Conservation (phyloP, 1,140 invertebrate genomes). For the Ceratina australensis region DNA sequence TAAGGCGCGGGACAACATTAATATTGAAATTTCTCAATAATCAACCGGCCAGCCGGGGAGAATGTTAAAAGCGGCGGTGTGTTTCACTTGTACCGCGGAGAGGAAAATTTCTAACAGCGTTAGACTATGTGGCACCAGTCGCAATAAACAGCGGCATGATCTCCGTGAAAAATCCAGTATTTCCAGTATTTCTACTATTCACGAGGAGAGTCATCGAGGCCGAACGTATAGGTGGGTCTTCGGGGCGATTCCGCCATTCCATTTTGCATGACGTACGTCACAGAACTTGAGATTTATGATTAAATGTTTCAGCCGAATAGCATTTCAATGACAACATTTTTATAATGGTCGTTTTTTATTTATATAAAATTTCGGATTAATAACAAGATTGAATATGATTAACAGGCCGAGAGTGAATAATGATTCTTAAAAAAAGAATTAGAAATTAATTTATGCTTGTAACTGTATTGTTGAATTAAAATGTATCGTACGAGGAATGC, state of each 20-base stretch:
- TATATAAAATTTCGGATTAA: no score
- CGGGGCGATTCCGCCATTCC: slow-evolving; percentile 36
- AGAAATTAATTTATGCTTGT: no score
- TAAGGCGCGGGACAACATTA: slow-evolving; percentile 43
- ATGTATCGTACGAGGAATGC: no score
- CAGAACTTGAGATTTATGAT: not conserved
- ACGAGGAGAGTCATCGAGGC: slow-evolving; percentile 31
- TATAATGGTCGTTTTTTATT: no score
- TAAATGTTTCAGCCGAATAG: not conserved
- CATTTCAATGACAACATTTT: not conserved
- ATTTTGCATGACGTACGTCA: slow-evolving; percentile 5
- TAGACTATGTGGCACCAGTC: slow-evolving; percentile 44
- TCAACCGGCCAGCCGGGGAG: slow-evolving; percentile 44
- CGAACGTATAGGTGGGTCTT: no score
- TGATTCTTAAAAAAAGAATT: no score
- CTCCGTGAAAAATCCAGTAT: slow-evolving; percentile 56
- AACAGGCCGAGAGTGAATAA: no score
- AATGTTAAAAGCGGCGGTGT: slow-evolving; percentile 32
- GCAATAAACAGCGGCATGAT: slow-evolving; percentile 37
- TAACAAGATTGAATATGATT: no score
- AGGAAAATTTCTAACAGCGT: slow-evolving; percentile 44
- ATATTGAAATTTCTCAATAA: slow-evolving; percentile 52
- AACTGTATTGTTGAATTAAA: no score
- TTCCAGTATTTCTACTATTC: slow-evolving; percentile 59
- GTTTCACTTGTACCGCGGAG: slow-evolving; percentile 7